Conservation (phyloP, 1,140 invertebrate genomes). For the Drosophila bocqueti region DNA sequence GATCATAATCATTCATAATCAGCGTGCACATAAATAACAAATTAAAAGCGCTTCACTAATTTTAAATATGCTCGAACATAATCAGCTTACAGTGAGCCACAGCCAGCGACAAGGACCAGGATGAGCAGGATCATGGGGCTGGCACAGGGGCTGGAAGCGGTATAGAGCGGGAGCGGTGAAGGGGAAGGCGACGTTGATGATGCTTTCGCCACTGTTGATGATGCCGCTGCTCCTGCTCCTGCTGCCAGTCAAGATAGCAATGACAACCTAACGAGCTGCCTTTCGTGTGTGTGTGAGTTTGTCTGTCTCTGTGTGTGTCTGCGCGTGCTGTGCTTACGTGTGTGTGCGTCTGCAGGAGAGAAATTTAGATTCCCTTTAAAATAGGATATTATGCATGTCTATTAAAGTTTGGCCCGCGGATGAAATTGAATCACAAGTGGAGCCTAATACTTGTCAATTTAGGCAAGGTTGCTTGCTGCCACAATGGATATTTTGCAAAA, state of each 20-base stretch:
- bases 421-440: too few species aligned
- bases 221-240: conserved; percentile 42
- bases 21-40: conserved; percentile 84
- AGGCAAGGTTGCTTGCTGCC: too few species aligned
- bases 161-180: background rate
- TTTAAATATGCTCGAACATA: conserved; percentile 84
- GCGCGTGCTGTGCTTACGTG: conserved; percentile 27
- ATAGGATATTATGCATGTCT: conserved; percentile 17
- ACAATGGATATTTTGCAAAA: too few species aligned
- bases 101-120: conserved; percentile 25
- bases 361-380: conserved; percentile 55
- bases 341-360: conserved; percentile 21
- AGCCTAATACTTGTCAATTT: too few species aligned
- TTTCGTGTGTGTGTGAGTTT: conserved; percentile 22
- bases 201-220: conserved; percentile 50
- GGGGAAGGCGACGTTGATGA: conserved; percentile 30
- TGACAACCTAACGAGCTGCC: conserved; percentile 77
- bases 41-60: conserved; percentile 84
- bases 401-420: background rate
- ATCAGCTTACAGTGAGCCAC: conserved; percentile 70
- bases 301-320: conserved; percentile 46
- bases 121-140: conserved; percentile 18
- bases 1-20: conserved; percentile 84
- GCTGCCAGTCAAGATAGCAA: conserved; percentile 79
- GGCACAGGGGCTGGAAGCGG: background rate